These are phyloP conservation scores for Scophthalmus maximus DNA, from an alignment of 2,113 vertebrate species.

Conservation along the genomic window DNA sequence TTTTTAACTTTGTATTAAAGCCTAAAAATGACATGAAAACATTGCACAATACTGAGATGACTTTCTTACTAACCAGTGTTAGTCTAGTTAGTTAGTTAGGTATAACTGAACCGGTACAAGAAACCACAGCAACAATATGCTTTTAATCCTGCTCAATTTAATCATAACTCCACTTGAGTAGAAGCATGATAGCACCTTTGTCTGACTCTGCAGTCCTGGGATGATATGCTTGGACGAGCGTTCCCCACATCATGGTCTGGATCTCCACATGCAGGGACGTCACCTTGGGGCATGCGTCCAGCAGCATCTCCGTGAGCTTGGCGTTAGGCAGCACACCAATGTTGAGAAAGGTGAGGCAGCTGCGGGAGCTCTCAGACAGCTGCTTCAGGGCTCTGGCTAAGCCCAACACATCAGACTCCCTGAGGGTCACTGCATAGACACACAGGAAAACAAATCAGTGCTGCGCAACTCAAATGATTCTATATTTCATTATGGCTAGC, in stretches of 20 bases:
- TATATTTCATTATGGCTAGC: no score
- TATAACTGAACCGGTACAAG: no score
- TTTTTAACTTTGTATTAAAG: no score
- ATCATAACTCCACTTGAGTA: not conserved
- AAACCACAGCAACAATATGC: not conserved
- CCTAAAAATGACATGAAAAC: no score
- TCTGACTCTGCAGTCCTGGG: not conserved
- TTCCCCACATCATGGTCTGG: not conserved
- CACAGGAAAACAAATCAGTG: not conserved
- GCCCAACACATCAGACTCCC: not conserved
- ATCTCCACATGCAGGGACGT: constrained; percentile 40
- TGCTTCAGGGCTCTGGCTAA: constrained; percentile 43
- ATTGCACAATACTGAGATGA: no score
- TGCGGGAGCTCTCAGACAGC: constrained; percentile 22
- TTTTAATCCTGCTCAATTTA: no score
- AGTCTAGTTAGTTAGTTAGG: no score
- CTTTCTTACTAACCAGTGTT: no score
- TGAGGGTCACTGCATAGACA: constrained; percentile 34
- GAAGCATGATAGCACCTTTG: constrained; percentile 28
- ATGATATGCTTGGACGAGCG: no score
- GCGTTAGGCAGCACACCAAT: constrained; percentile 22
- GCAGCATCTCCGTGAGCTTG: constrained; percentile 21
- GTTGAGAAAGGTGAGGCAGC: constrained; percentile 38
- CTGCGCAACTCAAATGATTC: not conserved
- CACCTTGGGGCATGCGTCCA: constrained; percentile 22